Evolutionary conservation across 2,797 vertebrate genomes (phyloP), one percentile per base, ranked within the genome.

Genomic region (Nannoperca australis): DNA sequence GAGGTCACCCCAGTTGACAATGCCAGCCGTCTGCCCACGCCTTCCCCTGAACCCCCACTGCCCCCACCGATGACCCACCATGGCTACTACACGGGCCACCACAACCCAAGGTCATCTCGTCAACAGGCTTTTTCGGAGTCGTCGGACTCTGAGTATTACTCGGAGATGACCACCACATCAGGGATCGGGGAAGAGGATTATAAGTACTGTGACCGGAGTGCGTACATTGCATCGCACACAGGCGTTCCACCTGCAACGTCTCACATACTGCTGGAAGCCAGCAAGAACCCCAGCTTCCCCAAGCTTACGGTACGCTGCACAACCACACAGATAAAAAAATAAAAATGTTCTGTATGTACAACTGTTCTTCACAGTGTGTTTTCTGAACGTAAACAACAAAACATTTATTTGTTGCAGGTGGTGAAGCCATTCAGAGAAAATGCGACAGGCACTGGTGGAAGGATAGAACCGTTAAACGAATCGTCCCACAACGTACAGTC

Each of bases 381-480:
- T 54, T 69, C 54, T 76, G 20, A 64, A 44, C 66, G 30, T 82
- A 30, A 83, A 30, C 22, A 0, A 24, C 78, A 15, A 70, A 67
- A 22, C 7, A n/a, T 70, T 61, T 77, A 42, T 56, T 54, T 77
- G 38, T 75, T 73, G 14, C 79, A 99, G 98, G 96, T 98, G 91
- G 95, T 98, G 78, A 98, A 97, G 90, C 95, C 96, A 4, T 97
- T 97, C 85, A 96, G 93, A 84, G 97, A 97, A 88, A 95, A 79
- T 58, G 65, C 94, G 0, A 85, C 95, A 38, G 86, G 88, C 54
- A 77, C 82, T 1, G 86, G 80, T 22, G 90, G 86, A 77, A 86
- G 93, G 85, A 96, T 95, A 58, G 95, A 95, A 60, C 79, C 89
- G 7, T 80, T 90, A 1, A 84, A 88, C 5, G 87, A 91, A 2